Conservation (phyloP, 1,140 invertebrate genomes). For the Macrobrachium rosenbergii region DNA sequence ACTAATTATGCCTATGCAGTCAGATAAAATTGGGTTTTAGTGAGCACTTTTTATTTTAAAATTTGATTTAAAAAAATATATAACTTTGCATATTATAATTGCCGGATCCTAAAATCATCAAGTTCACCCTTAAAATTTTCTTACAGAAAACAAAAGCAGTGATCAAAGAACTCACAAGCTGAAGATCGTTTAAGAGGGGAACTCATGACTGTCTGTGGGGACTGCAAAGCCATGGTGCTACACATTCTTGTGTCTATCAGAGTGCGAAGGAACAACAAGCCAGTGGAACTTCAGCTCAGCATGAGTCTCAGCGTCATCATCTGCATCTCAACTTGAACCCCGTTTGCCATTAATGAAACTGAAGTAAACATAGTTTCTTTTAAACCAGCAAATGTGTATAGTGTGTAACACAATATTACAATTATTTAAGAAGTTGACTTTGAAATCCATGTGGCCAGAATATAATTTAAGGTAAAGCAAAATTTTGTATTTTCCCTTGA, state of each 20-base stretch:
- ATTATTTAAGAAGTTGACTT: neutral
- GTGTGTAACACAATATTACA: neutral
- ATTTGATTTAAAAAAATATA: too few species aligned
- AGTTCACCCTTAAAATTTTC: slow-evolving; percentile 70
- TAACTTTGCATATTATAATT: neutral
- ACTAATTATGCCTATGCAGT: too few species aligned
- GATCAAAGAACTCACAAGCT: slow-evolving; percentile 66
- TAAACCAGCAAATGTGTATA: neutral
- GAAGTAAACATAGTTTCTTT: neutral
- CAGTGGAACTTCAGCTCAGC: slow-evolving; percentile 30
- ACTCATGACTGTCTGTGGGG: slow-evolving; percentile 90
- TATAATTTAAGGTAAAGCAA: too few species aligned
- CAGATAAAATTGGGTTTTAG: too few species aligned
- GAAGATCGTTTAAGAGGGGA: slow-evolving; percentile 81
- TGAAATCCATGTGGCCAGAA: too few species aligned
- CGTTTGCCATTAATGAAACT: slow-evolving; percentile 57
- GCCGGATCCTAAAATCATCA: slow-evolving; percentile 67
- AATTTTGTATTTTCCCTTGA: too few species aligned
- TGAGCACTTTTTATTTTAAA: too few species aligned
- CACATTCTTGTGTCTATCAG: slow-evolving; percentile 83
- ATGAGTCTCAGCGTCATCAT: slow-evolving; percentile 54
- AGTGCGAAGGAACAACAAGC: slow-evolving; percentile 55
- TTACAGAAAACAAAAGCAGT: slow-evolving; percentile 67
- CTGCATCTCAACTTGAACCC: slow-evolving; percentile 65
- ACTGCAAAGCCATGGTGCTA: slow-evolving; percentile 93